Evolutionary conservation across 2,113 vertebrate species (phyloP), one percentile per base, ranked within the genome.

Genomic region (Eulacestoma nigropectus): DNA sequence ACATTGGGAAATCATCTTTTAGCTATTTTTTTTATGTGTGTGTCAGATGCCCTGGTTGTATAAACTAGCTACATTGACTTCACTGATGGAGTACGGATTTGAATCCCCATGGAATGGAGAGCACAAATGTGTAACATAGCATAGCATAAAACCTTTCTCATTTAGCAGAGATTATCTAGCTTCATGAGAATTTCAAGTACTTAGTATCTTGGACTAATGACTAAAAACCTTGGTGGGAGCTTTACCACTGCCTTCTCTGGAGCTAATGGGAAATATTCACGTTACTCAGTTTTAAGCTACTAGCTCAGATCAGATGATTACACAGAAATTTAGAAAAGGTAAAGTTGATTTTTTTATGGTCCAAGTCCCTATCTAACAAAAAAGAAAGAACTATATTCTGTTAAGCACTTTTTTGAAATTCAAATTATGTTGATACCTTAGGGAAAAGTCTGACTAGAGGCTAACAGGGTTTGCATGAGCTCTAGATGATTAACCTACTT

Each of bases 401-500:
- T 47, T 95, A 79, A 95, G 68, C 47, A 94, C 49, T 93, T 97
- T 95, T 94, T 88, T 93, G 84, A 91, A 96, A 96, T 98, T 96
- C 68, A 91, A 95, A 96, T 95, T 75, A 88, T 94, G 67, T 91
- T 95, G 96, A 91, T 84, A 95, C 87, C 63, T 95, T 50, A 94
- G 92, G 74, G 87, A 59, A 93, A 97, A 83, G 76, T 93, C 91
- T 89, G 88, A 87, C 91, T 42, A 88, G 72, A 93, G 46, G 92
- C 72, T 95, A 87, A 90, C 64, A 96, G 69, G 76, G 84, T 92
- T 95, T 78, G 23, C 22, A 52, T 44, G 81, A 96, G 78, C 68
- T 97, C 90, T 83, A 84, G 77, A 82, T 93, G 86, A 95, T 97
- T 94, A 98, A 95, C 88, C 92, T 94, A 96, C 49, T 95, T 98